These are phyloP conservation scores for Numenius arquata DNA, from an alignment of 2,113 vertebrate species.

Conservation along the genomic window DNA sequence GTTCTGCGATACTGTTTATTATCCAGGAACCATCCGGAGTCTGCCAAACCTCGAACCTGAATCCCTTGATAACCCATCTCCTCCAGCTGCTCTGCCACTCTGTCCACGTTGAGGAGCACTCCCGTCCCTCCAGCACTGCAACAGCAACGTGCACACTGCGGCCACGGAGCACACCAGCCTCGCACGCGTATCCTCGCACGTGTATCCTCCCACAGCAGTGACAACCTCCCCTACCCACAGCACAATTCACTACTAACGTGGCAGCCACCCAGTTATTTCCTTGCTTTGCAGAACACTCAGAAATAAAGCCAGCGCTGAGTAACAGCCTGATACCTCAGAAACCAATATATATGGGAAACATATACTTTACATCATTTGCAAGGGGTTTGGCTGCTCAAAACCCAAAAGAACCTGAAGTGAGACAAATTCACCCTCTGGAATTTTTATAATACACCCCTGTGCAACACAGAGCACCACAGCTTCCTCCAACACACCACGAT, in stretches of 20 bases:
- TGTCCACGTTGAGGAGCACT: conserved; percentile 94
- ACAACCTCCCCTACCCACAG: neutral
- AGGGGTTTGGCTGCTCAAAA: neutral
- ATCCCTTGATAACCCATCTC: conserved; percentile 85
- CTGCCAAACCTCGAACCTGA: conserved; percentile 92
- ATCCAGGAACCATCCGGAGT: conserved; percentile 98
- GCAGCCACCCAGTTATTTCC: neutral
- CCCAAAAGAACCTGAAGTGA: neutral
- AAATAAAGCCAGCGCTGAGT: neutral
- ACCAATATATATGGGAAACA: neutral
- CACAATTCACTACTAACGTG: neutral
- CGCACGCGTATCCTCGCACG: neutral
- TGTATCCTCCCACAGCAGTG: neutral
- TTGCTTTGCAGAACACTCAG: neutral
- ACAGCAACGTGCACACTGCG: neutral
- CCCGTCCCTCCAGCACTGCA: conserved; percentile 93
- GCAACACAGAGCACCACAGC: neutral
- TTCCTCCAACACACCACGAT: neutral
- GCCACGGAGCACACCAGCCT: neutral
- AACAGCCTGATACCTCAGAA: neutral
- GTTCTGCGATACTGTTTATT: conserved; percentile 93
- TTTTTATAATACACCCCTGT: accelerated
- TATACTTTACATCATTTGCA: neutral
- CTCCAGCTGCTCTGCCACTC: conserved; percentile 88
- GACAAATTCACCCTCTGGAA: neutral